Evolutionary conservation across 2,113 vertebrate genomes (phyloP).

Genomic region (Taurulus bubalis): DNA sequence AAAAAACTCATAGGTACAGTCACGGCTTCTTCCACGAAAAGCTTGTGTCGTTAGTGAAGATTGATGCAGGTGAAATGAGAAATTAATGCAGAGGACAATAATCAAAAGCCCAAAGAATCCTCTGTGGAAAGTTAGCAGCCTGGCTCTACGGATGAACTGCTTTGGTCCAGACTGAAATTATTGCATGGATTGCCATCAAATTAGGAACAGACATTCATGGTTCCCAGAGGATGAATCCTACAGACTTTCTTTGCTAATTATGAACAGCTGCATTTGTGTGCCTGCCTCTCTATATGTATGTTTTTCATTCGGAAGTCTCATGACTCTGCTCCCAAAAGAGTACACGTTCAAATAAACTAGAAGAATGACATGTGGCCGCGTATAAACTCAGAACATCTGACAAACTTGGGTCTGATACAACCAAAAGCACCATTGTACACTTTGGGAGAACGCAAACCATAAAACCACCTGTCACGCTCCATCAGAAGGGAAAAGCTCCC

Average conservation of each 20-base stretch:
- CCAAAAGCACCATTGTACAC: not conserved
- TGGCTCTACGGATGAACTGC: not conserved
- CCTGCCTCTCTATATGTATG: not conserved
- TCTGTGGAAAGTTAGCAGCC: not conserved
- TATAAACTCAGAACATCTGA: conserved; percentile 1
- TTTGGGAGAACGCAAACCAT: conserved; percentile 4
- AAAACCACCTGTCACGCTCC: conserved; percentile 26
- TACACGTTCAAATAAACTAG: not conserved
- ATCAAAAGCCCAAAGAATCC: not conserved
- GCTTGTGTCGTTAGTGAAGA: not conserved
- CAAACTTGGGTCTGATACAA: not conserved
- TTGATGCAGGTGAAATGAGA: not conserved
- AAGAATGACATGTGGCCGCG: not conserved
- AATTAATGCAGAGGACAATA: not conserved
- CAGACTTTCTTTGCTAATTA: not conserved
- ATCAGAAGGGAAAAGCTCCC: conserved; percentile 9
- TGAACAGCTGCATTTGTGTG: conserved; percentile 31
- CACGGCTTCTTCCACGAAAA: not conserved
- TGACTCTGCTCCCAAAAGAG: not conserved
- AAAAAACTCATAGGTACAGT: not conserved
- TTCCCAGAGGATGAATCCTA: not conserved
- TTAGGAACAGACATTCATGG: not conserved
- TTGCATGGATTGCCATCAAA: not conserved
- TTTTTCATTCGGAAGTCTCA: conserved; percentile 17
- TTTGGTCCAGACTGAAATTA: not conserved